Base-by-base conservation (phyloP, 2,888 invertebrate genomes). In the Neoascia interrupta region DNA sequence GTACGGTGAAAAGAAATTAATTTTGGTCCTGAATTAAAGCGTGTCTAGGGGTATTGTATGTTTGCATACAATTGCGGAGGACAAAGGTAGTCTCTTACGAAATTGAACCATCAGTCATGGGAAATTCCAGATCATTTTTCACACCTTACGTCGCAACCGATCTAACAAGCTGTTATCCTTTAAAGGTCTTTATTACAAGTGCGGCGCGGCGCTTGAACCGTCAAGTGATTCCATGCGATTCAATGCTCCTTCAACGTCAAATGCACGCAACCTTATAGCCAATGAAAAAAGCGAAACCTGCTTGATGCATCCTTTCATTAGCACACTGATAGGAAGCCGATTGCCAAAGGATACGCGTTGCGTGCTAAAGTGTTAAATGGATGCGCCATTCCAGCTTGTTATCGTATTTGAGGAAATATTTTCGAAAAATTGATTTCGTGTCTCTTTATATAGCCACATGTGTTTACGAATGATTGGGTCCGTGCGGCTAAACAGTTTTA, bases 341-440 rank as follows among this genome's bases (percentile, higher is more conserved):
- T 60, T 72, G 58, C 64, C 36, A 15, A 66, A 60, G 64, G 72
- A 72, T 72, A 68, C 43, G 11, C 45, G 56, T 72, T 76, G 76
- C 76, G 76, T 76, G 76, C 64, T 66, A 63, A 69, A 54, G 64
- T 66, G 64, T 72, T 64, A 66, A 64, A 49, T 60, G 64, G 72
- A 47, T 45, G 37, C 26, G 36, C 18, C 16, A 23, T 53, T 34
- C 16, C 21, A 13, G 6, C 47, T 61, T 41, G 43, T 60, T 66
- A 64, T 49, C 31, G 41, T 13, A 41, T 64, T 73, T 51, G 39
- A 39, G 6, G 31, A 36, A 56, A 49, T 26, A 16, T 11, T 64
- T 31, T 49, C 4, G 11, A 26, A 8, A 43, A 73, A 56, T 56
- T 39, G 54, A 68, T 53, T 51, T 58, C 28, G 51, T 56, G 51